Conservation (phyloP, 2,113 vertebrate genomes). For the Melanerpes aurifrons region DNA sequence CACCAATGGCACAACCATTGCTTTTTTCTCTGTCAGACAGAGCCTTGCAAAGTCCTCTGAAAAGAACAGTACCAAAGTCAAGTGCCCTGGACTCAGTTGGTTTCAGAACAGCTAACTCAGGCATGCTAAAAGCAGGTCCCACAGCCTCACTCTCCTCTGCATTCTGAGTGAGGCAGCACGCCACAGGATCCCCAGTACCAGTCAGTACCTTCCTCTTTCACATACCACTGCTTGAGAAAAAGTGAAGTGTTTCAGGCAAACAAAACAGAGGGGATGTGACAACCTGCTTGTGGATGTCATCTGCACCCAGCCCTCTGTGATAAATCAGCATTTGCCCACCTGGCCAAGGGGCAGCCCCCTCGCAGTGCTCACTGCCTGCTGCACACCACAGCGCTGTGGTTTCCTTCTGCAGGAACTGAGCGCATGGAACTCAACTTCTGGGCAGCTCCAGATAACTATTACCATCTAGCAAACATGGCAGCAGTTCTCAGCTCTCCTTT, state of each 20-base stretch:
- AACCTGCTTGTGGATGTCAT: background rate
- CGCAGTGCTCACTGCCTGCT: fast-evolving
- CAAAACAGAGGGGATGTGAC: fast-evolving
- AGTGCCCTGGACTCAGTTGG: no score
- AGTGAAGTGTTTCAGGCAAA: background rate
- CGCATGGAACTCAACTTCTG: background rate
- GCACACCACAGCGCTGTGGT: background rate
- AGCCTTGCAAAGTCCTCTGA: background rate
- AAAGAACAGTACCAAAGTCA: background rate
- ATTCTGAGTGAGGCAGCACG: fast-evolving
- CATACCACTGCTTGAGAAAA: background rate
- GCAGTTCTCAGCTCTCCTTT: conserved; percentile 25
- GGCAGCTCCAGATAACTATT: background rate
- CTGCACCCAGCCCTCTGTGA: background rate
- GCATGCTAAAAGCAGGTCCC: background rate
- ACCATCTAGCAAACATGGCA: background rate
- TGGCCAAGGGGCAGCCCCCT: background rate
- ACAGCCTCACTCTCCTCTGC: background rate
- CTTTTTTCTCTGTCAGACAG: background rate
- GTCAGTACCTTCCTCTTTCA: fast-evolving
- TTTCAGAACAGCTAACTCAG: background rate
- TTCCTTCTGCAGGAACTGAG: background rate
- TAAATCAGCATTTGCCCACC: background rate
- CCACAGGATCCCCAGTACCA: fast-evolving
- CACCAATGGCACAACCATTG: fast-evolving